phyloP scores from a whole-genome alignment of 1,140 invertebrate species.

The Nasonia vitripennis region DNA sequence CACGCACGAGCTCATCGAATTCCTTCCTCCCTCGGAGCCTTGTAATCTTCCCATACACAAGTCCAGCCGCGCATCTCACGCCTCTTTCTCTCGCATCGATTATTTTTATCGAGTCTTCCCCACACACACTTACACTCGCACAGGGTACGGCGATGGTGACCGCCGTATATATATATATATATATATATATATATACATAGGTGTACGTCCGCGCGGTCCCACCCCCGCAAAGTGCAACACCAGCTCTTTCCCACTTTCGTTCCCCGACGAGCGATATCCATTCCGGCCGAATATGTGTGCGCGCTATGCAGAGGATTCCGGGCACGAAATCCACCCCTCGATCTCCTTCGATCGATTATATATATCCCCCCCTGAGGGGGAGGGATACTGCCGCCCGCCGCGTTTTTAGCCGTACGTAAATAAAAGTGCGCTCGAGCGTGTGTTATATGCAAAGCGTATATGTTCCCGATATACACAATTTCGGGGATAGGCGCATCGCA shows the following conservation, averaged over 20 bases:
- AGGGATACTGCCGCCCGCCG: conserved; percentile 63
- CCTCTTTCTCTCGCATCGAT: conserved; percentile 3
- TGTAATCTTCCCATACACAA: not conserved
- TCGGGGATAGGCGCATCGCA: too few species aligned
- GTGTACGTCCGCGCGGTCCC: too few species aligned
- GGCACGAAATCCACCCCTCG: conserved; percentile 2
- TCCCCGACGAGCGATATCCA: conserved; percentile 60
- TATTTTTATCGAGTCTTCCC: conserved; percentile 40
- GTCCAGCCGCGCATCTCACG: not conserved
- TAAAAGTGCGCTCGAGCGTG: conserved; percentile 2
- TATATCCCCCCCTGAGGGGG: conserved; percentile 43
- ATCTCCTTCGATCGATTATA: not conserved
- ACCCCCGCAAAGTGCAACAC: not conserved
- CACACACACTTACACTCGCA: not conserved
- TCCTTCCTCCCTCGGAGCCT: not conserved
- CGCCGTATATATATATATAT: not conserved
- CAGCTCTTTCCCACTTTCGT: not conserved
- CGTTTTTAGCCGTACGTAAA: conserved; percentile 34
- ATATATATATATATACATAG: too few species aligned
- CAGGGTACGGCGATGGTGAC: not conserved
- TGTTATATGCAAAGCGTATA: not conserved
- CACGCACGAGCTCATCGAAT: not conserved
- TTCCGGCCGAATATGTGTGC: conserved; percentile 62
- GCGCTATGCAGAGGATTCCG: not conserved
- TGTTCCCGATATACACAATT: too few species aligned